Conservation (phyloP, 1,140 invertebrate species). For the Sitobion miscanthi region DNA sequence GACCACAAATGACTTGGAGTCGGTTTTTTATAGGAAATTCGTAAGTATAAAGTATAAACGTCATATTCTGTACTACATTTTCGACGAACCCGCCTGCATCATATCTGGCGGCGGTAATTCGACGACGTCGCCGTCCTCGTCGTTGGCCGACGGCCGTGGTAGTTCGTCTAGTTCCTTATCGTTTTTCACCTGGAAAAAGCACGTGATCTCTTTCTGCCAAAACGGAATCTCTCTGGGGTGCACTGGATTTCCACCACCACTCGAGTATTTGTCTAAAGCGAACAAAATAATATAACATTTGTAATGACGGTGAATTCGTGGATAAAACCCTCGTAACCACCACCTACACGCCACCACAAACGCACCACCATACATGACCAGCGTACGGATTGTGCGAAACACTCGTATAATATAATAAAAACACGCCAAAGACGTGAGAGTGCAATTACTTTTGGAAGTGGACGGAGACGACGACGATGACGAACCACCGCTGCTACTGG, state of each 20-base stretch:
- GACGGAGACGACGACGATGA: neutral
- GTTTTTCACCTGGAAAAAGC: conserved; percentile 61
- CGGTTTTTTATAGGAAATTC: neutral
- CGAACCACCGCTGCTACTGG: neutral
- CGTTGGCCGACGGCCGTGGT: neutral
- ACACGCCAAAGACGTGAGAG: neutral
- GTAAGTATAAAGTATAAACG: neutral
- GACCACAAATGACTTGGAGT: neutral
- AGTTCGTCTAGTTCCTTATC: neutral
- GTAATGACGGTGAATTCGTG: too few relatives aligned
- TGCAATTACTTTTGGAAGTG: neutral
- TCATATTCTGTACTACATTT: neutral
- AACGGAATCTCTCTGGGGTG: conserved; percentile 65
- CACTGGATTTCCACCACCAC: conserved; percentile 64
- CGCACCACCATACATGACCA: neutral
- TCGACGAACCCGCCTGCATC: neutral
- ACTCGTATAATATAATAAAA: neutral
- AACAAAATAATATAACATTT: neutral
- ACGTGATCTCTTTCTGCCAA: conserved; percentile 67
- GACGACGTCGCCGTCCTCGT: neutral
- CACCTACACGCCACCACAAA: too few relatives aligned
- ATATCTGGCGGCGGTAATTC: neutral
- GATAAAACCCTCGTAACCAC: neutral
- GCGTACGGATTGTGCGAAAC: neutral
- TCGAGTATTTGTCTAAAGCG: conserved; percentile 58